Evolutionary conservation across 2,113 vertebrate genomes (phyloP), one percentile per base, ranked within the genome.

Genomic region (Cichladusa arquata): DNA sequence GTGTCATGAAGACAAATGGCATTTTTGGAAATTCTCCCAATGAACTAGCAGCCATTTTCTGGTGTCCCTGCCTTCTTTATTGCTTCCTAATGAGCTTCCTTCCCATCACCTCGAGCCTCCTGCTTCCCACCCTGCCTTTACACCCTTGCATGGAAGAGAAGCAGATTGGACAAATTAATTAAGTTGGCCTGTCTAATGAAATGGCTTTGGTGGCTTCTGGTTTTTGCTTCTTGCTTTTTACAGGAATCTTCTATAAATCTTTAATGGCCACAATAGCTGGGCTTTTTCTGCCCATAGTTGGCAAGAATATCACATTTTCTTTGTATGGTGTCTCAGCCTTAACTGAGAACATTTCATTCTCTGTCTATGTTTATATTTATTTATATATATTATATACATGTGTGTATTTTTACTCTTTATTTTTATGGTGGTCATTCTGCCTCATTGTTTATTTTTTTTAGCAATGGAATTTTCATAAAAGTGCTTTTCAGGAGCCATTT

Each of bases 1-100:
- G 34, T 97, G 97, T 97, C 96, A 98, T 15, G 62, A 98, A 98
- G 97, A 98, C 95, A 98, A 97, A 98, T 98, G 91, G 81, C 67
- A 81, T 94, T 94, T 88, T 92, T 92, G n/a, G 88, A 92, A 95
- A 94, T 90, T 95, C 81, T 92, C 80, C 92, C 84, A 60, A 44
- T 91, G 92, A 96, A 78, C 67, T 70, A 83, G 53, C 87, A 73
- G 93, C 91, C 85, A 91, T 97, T 97, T 95, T 88, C 92, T 93
- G 71, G 67, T 51, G 44, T 92, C 69, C 89, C 90, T 93, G 92
- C 69, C 74, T 72, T 83, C 82, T 78, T 86, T 95, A 95, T 88
- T 93, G 94, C 97, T 96, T 97, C 92, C 93, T 97, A 97, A 98
- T 97, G 94, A 98, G 96, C 83, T 97, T 73, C 22, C 11, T 88